Percentiles rank a stretch among this genome's conserved stretches.
These are phyloP conservation scores for Conistra vaccinii DNA, from an alignment of 2,888 invertebrate genomes.

Conservation along the genomic window DNA sequence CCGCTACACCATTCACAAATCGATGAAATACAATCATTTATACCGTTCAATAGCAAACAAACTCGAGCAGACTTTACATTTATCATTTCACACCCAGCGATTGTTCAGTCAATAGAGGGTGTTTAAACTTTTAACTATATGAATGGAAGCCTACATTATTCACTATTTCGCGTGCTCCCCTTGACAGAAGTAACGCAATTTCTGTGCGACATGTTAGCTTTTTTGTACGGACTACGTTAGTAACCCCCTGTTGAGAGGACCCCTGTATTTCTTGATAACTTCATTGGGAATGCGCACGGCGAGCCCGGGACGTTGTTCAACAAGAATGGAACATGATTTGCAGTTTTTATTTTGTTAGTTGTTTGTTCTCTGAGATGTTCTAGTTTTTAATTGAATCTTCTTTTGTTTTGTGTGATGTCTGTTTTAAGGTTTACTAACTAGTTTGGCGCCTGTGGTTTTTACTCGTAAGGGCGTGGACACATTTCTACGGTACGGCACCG, in stretches of 20 bases:
- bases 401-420: constrained; percentile 48
- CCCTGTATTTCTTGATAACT: constrained; percentile 88
- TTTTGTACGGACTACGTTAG: constrained; percentile 76
- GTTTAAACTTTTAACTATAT: constrained; percentile 87
- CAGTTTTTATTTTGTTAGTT: constrained; percentile 60
- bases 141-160: constrained; percentile 86
- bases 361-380: constrained; percentile 43
- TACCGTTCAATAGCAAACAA: constrained; percentile 62
- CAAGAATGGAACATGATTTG: constrained; percentile 74
- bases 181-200: constrained; percentile 78
- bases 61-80: constrained; percentile 76
- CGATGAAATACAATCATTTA: constrained; percentile 56
- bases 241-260: constrained; percentile 76
- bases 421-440: constrained; percentile 65
- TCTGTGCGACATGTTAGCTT: constrained; percentile 78
- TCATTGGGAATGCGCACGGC: constrained; percentile 81
- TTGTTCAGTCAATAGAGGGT: constrained; percentile 86
- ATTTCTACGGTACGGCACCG: no score
- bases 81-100: constrained; percentile 82
- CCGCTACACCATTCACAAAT: constrained; percentile 46
- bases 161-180: constrained; percentile 83
- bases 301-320: constrained; percentile 73
- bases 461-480: no score
- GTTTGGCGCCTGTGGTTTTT: constrained; percentile 10
- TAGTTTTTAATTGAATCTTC: constrained; percentile 32